Evolutionary conservation across 2,797 vertebrate genomes (phyloP).

Genomic region (Argentina silus): DNA sequence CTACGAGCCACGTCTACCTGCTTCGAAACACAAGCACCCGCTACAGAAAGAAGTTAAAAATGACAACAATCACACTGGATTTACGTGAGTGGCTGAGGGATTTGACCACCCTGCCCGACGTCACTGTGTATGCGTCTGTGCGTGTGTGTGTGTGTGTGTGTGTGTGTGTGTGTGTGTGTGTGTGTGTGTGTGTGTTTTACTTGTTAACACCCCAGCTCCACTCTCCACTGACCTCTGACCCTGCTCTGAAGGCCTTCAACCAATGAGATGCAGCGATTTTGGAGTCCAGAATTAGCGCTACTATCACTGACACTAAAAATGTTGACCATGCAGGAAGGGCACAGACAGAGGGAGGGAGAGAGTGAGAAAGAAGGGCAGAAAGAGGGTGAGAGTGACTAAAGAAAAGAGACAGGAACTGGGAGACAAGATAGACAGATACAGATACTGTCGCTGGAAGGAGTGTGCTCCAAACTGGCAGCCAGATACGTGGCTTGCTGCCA

Average conservation of each 20-base stretch:
- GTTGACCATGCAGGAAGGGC: constrained; percentile 45
- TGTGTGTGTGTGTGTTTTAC: neutral
- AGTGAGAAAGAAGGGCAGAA: neutral
- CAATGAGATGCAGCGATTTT: constrained; percentile 43
- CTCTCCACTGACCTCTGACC: constrained; percentile 46
- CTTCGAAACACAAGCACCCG: no score
- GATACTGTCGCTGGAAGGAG: no score
- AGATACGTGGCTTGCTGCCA: no score
- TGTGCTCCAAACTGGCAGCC: no score
- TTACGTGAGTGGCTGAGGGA: neutral
- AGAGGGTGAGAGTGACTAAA: neutral
- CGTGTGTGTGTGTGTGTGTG: neutral
- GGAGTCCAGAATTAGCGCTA: constrained; percentile 67
- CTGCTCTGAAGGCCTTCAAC: constrained; percentile 37
- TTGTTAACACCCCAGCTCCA: neutral
- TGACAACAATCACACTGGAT: neutral
- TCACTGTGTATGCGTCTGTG: neutral
- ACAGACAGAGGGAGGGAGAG: constrained; percentile 17
- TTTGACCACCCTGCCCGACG: neutral
- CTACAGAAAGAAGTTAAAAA: no score
- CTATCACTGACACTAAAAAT: constrained; percentile 67
- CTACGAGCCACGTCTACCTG: no score
- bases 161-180: constrained; percentile 1
- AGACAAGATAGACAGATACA: neutral
- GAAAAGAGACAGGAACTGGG: neutral